These are phyloP conservation scores for Drosophila ezoana DNA, from an alignment of 2,888 invertebrate species.

Conservation along the genomic window DNA sequence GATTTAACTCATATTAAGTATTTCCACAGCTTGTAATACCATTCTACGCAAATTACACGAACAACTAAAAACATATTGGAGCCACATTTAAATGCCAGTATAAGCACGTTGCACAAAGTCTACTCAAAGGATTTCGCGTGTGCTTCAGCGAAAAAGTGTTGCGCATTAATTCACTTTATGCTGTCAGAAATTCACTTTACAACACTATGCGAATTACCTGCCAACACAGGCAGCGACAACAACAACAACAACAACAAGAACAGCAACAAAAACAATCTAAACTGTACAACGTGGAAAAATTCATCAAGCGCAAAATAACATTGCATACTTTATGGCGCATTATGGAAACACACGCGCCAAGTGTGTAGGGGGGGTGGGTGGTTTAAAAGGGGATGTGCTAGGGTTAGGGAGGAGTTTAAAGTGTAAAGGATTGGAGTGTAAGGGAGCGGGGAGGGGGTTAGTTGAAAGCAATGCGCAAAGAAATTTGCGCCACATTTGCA, in stretches of 20 bases:
- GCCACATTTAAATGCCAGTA: constrained; percentile 19
- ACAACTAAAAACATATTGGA: constrained; percentile 1
- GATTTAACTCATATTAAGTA: not conserved
- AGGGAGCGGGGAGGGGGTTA: not conserved
- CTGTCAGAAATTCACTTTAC: constrained; percentile 57
- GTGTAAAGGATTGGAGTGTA: not conserved
- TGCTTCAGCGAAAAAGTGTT: constrained; percentile 16
- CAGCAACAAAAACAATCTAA: constrained; percentile 39
- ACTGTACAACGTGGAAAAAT: constrained; percentile 73
- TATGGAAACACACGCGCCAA: constrained; percentile 73
- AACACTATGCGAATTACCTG: constrained; percentile 40
- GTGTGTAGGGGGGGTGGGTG: constrained; percentile 1
- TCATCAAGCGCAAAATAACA: constrained; percentile 80
- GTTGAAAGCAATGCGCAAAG: constrained; percentile 21
- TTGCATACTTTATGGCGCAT: constrained; percentile 80
- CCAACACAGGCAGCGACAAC: not conserved
- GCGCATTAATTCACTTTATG: constrained; percentile 68
- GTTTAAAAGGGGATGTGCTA: too few relatives aligned
- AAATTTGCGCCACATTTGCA: constrained; percentile 72
- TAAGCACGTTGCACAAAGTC: constrained; percentile 23
- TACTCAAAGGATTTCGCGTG: constrained; percentile 15
- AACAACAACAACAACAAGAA: constrained; percentile 25
- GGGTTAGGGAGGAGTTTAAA: not conserved
- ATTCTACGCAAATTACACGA: not conserved
- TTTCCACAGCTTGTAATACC: not conserved